Percentiles rank a stretch among this genome's conserved stretches.
These are phyloP conservation scores for Euspilapteryx auroguttella DNA, from an alignment of 2,888 invertebrate species.

Conservation along the genomic window DNA sequence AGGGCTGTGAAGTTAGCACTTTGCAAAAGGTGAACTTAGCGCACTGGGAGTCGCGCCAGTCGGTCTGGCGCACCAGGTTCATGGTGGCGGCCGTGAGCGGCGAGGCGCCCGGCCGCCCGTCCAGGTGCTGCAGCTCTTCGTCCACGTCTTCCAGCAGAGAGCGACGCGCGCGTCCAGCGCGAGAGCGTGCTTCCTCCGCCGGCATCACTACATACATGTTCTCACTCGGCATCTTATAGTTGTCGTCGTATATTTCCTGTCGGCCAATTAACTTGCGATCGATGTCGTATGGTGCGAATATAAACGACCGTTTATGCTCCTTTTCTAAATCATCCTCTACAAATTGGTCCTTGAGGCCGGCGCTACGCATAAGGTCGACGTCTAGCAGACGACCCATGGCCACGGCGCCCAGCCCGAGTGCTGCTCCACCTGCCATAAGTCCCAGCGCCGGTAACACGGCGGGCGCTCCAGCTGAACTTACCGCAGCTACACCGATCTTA, in stretches of 20 bases:
- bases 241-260: constrained; percentile 45
- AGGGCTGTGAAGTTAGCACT: constrained; percentile 68
- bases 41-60: constrained; percentile 78
- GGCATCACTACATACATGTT: constrained; percentile 56
- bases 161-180: not conserved
- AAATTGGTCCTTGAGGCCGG: constrained; percentile 36
- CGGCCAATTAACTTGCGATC: constrained; percentile 42
- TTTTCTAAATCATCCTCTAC: constrained; percentile 41
- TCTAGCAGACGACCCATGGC: constrained; percentile 74
- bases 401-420: constrained; percentile 78
- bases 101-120: constrained; percentile 19
- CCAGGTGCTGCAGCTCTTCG: constrained; percentile 39
- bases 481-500: constrained; percentile 66
- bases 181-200: constrained; percentile 23
- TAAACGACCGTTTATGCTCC: constrained; percentile 61
- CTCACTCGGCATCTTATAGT: constrained; percentile 57
- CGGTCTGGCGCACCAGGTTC: constrained; percentile 50
- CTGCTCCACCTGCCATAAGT: constrained; percentile 80
- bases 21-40: constrained; percentile 78
- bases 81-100: constrained; percentile 40
- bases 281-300: constrained; percentile 31
- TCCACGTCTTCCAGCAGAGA: constrained; percentile 37
- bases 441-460: constrained; percentile 76
- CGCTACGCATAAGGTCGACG: constrained; percentile 63
- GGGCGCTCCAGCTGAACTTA: constrained; percentile 51